These are phyloP conservation scores for Calyptomena viridis DNA, from an alignment of 2,113 vertebrate species.

Conservation along the genomic window DNA sequence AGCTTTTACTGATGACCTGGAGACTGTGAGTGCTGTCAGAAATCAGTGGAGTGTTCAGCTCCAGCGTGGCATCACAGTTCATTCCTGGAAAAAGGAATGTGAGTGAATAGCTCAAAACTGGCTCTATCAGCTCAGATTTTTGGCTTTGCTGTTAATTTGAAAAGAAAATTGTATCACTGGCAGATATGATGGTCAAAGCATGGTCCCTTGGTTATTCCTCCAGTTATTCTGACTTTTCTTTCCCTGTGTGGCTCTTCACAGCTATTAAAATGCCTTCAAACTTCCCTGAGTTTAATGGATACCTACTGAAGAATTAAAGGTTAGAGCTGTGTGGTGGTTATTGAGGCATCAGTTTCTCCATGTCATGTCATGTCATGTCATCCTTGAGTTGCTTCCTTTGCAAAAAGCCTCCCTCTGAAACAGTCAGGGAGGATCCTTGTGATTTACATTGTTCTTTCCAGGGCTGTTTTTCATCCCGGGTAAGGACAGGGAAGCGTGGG, in stretches of 20 bases:
- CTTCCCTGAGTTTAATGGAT: background rate
- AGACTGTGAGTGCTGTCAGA: background rate
- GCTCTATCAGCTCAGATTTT: background rate
- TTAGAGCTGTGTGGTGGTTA: background rate
- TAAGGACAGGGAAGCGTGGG: background rate
- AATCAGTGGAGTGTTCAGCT: background rate
- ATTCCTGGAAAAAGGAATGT: background rate
- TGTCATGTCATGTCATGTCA: background rate
- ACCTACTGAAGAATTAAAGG: background rate
- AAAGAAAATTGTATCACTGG: background rate
- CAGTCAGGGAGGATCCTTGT: background rate
- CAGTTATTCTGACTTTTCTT: background rate
- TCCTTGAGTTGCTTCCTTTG: background rate
- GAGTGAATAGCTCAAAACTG: background rate
- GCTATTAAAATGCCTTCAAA: background rate
- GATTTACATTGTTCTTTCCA: background rate
- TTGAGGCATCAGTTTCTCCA: background rate
- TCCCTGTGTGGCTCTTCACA: background rate
- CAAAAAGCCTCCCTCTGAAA: background rate
- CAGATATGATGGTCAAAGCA: background rate
- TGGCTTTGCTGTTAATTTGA: background rate
- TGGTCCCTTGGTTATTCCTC: background rate
- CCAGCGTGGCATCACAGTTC: accelerated
- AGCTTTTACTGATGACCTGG: background rate
- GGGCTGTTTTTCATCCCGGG: background rate